Base-by-base conservation (phyloP, 2,888 invertebrate genomes). In the Parnassius glacialis region DNA sequence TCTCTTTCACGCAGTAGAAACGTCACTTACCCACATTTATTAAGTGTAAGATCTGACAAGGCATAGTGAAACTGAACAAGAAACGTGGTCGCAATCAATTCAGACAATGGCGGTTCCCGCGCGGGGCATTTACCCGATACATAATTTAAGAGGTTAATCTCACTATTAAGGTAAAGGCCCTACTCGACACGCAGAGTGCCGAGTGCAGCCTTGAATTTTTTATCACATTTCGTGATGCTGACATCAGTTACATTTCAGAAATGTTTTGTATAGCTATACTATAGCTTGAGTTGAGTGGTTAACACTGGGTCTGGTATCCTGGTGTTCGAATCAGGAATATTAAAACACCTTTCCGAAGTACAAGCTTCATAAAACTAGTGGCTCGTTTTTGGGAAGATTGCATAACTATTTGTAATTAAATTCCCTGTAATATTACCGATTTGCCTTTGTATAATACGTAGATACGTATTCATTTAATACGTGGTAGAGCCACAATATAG, bases 31-130 rank as follows among this genome's bases (percentile, higher is more conserved):
- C 44, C 58, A 13, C 44, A 25, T 34, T 54, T 42, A 54, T 55
- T 52, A 45, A 44, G 41, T 47, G 10, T 50, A 44, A 50, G 44
- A 20, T 10, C 45, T n/a, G 45, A 59, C 58, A 58, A 58, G 52
- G 58, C 48, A 41, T 47, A 41, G 53, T 48, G 48, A 13, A 59
- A 57, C 57, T 57, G 42, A 51, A 52, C 58, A 52, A 54, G 53
- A 41, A 41, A 41, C 45, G 43, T 10, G 43, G 16, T 41, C 59
- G 62, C 70, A 70, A 70, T 70, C 70, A 71, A 68, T 61, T 52
- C 42, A 58, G 62, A 72, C 71, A 71, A 71, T 72, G 54, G 43
- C 57, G 20, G 58, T 71, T 71, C 70, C 51, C 64, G 60, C 66
- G 62, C 57, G 53, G 59, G 47, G 59, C 59, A n/a, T 59, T 59